phyloP scores from a whole-genome alignment of 2,113 vertebrate species.

The Spea bombifrons region DNA sequence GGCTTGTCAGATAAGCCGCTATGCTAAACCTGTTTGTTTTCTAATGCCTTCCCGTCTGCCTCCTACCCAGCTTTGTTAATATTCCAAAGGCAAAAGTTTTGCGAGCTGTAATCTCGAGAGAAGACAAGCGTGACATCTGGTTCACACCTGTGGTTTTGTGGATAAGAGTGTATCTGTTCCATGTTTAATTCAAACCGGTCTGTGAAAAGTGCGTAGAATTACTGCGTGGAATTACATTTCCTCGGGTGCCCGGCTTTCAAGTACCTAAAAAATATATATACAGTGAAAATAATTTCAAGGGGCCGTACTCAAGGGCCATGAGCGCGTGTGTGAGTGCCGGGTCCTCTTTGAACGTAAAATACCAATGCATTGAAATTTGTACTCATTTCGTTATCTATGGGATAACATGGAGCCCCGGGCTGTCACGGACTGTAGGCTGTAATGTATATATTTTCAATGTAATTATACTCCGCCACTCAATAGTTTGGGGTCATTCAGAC shows the following conservation, averaged over 20 bases:
- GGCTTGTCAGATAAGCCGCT: slow-evolving; percentile 66
- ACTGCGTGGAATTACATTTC: slow-evolving; percentile 54
- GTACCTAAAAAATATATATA: background rate
- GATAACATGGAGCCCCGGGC: too few species aligned
- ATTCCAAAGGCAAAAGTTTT: slow-evolving; percentile 59
- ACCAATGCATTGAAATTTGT: too few species aligned
- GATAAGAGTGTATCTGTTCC: slow-evolving; percentile 58
- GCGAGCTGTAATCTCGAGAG: slow-evolving; percentile 66
- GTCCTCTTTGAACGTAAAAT: too few species aligned
- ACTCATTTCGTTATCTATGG: too few species aligned
- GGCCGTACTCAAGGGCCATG: too few species aligned
- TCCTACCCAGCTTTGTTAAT: slow-evolving; percentile 60
- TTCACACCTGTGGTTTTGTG: slow-evolving; percentile 66
- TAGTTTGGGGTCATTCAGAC: too few species aligned
- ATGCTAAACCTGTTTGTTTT: slow-evolving; percentile 64
- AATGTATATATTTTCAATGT: too few species aligned
- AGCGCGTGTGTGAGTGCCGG: too few species aligned
- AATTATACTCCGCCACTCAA: too few species aligned
- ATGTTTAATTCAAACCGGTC: slow-evolving; percentile 57
- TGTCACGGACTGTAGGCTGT: too few species aligned
- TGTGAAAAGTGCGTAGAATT: slow-evolving; percentile 46
- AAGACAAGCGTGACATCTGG: slow-evolving; percentile 67
- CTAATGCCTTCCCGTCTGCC: slow-evolving; percentile 63
- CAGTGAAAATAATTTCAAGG: too few species aligned
- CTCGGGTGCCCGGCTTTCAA: background rate